These are phyloP conservation scores for Antennarius maculatus DNA, from an alignment of 2,797 vertebrate species.

Conservation along the genomic window DNA sequence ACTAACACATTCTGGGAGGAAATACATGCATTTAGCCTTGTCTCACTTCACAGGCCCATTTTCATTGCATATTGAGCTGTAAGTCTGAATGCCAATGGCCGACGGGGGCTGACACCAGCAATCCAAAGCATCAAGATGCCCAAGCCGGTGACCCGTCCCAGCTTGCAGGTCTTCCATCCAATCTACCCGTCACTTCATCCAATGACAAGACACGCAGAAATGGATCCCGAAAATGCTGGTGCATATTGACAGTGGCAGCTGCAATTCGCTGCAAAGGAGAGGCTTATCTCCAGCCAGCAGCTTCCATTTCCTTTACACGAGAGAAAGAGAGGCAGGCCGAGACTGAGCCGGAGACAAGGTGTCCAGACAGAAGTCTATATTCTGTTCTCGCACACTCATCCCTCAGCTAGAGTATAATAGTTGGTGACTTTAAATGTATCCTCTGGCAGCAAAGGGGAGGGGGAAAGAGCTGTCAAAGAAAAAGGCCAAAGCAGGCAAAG, in stretches of 20 bases:
- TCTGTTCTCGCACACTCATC: slow-evolving; percentile 52
- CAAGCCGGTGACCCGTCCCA: slow-evolving; percentile 69
- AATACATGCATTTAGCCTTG: slow-evolving; percentile 38
- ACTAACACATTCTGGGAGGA: slow-evolving; percentile 38
- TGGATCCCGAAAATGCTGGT: slow-evolving; percentile 56
- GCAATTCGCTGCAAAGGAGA: slow-evolving; percentile 67
- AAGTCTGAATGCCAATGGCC: slow-evolving; percentile 53
- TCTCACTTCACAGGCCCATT: slow-evolving; percentile 54
- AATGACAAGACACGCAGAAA: slow-evolving; percentile 66
- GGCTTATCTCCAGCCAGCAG: slow-evolving; percentile 78
- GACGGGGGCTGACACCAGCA: slow-evolving; percentile 51
- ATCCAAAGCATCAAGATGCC: slow-evolving; percentile 52
- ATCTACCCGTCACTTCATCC: slow-evolving; percentile 78
- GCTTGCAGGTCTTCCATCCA: slow-evolving; percentile 67
- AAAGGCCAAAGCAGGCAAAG: slow-evolving; percentile 25
- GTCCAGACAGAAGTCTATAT: slow-evolving; percentile 66
- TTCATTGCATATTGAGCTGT: slow-evolving; percentile 41
- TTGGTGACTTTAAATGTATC: slow-evolving; percentile 55
- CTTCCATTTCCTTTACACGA: slow-evolving; percentile 70
- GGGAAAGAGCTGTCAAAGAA: slow-evolving; percentile 36
- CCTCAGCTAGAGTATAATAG: slow-evolving; percentile 48
- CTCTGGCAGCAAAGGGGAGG: slow-evolving; percentile 35
- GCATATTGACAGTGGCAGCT: slow-evolving; percentile 73
- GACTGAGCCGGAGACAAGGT: slow-evolving; percentile 47
- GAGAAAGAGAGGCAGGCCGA: slow-evolving; percentile 55